Conservation (phyloP, 2,113 vertebrate genomes). For the Cardinalis cardinalis region DNA sequence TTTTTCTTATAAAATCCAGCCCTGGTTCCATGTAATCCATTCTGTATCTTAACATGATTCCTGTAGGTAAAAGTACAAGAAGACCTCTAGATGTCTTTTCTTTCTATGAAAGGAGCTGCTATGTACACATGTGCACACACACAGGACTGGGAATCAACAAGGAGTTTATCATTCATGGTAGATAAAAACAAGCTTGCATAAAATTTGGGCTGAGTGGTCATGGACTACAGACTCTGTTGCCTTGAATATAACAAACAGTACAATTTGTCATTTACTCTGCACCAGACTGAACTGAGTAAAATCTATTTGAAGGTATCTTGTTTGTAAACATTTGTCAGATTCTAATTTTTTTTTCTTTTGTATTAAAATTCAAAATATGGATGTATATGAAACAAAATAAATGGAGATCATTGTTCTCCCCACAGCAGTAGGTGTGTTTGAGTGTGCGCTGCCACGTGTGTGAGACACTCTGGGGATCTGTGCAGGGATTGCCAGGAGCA, state of each 20-base stretch:
- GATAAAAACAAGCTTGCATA: slow-evolving; percentile 72
- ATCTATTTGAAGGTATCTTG: slow-evolving; percentile 91
- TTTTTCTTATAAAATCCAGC: slow-evolving; percentile 80
- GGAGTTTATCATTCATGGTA: slow-evolving; percentile 77
- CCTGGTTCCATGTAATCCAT: slow-evolving; percentile 79
- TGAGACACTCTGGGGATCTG: slow-evolving; percentile 2
- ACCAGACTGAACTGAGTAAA: slow-evolving; percentile 82
- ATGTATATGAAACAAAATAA: slow-evolving; percentile 88
- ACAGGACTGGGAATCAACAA: slow-evolving; percentile 78
- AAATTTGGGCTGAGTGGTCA: slow-evolving; percentile 72
- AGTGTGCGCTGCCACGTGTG: slow-evolving; percentile 62
- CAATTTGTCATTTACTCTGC: slow-evolving; percentile 78
- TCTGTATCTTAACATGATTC: slow-evolving; percentile 83
- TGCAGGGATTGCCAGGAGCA: not conserved
- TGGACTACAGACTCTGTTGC: slow-evolving; percentile 76
- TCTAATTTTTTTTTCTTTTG: slow-evolving; percentile 85
- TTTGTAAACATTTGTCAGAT: slow-evolving; percentile 95
- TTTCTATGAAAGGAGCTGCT: slow-evolving; percentile 88
- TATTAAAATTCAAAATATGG: slow-evolving; percentile 88
- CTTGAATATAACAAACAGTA: slow-evolving; percentile 76
- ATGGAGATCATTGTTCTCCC: slow-evolving; percentile 81
- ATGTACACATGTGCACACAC: slow-evolving; percentile 81
- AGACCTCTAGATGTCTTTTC: slow-evolving; percentile 83
- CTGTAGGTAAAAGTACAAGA: slow-evolving; percentile 83
- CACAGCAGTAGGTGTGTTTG: slow-evolving; percentile 74